Evolutionary conservation across 2,113 vertebrate species (phyloP).

Genomic region (Numida meleagris): DNA sequence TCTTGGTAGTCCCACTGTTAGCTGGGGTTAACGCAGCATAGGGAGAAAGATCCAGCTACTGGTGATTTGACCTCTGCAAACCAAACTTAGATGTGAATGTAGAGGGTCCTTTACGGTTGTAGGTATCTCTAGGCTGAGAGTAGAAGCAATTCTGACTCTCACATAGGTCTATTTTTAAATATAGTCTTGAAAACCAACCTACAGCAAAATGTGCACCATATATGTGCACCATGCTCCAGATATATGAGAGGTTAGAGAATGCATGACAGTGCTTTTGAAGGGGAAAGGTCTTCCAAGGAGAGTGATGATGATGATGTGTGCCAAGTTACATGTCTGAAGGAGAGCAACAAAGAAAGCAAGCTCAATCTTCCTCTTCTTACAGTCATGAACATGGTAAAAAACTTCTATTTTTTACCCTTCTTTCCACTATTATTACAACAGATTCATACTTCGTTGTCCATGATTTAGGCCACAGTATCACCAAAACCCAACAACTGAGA

Average conservation of each 20-base stretch:
- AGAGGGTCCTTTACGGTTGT: not conserved
- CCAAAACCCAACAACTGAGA: not conserved
- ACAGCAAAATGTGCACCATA: not conserved
- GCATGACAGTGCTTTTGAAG: fast-evolving
- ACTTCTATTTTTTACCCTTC: not conserved
- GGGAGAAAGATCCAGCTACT: not conserved
- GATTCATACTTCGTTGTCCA: not conserved
- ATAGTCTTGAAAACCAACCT: not conserved
- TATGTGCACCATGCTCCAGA: not conserved
- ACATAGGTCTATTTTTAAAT: not conserved
- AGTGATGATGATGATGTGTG: not conserved
- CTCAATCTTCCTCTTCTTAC: not conserved
- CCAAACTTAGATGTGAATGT: not conserved
- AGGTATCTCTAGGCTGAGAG: not conserved
- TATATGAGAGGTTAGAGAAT: not conserved
- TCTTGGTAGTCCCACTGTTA: not conserved
- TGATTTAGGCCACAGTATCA: not conserved
- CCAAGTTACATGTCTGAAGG: not conserved
- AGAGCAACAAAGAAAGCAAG: not conserved
- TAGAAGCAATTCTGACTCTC: not conserved
- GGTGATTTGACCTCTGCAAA: not conserved
- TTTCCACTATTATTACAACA: not conserved
- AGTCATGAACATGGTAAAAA: not conserved
- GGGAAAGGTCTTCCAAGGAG: not conserved
- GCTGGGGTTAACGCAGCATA: not conserved